phyloP scores from a whole-genome alignment of 1,140 invertebrate species.

The Cephus cinctus region DNA sequence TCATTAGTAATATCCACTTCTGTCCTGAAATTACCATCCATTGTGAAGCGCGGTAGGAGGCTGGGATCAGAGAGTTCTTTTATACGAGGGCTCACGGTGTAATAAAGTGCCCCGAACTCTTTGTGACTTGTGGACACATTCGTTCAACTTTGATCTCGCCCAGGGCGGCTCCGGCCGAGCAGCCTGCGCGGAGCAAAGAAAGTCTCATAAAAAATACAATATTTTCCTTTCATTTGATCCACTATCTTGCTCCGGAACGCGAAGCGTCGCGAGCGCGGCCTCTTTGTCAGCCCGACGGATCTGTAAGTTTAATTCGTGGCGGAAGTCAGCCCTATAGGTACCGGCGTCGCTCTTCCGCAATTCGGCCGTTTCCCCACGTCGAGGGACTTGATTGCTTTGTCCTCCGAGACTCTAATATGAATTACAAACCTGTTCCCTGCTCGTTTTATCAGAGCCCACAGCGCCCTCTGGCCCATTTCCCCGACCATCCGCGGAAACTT shows the following conservation, averaged over 20 bases:
- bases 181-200: background rate
- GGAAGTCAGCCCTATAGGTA: background rate
- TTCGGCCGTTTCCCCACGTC: background rate
- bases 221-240: constrained; percentile 31
- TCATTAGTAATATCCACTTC: background rate
- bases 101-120: constrained; percentile 4
- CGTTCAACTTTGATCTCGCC: constrained; percentile 7
- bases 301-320: constrained; percentile 38
- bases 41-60: background rate
- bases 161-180: background rate
- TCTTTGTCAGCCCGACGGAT: constrained; percentile 23
- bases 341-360: constrained; percentile 14
- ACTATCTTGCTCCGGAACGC: background rate
- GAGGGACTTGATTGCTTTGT: constrained; percentile 29
- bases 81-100: background rate
- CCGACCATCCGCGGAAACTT: background rate
- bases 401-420: constrained; percentile 31
- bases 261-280: no score
- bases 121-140: constrained; percentile 7
- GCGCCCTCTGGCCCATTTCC: no score
- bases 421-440: constrained; percentile 29
- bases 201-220: constrained; percentile 32
- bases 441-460: no score
- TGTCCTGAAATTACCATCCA: background rate
- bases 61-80: no score